phyloP scores from a whole-genome alignment of 2,113 vertebrate species.

The Microtus oregoni region DNA sequence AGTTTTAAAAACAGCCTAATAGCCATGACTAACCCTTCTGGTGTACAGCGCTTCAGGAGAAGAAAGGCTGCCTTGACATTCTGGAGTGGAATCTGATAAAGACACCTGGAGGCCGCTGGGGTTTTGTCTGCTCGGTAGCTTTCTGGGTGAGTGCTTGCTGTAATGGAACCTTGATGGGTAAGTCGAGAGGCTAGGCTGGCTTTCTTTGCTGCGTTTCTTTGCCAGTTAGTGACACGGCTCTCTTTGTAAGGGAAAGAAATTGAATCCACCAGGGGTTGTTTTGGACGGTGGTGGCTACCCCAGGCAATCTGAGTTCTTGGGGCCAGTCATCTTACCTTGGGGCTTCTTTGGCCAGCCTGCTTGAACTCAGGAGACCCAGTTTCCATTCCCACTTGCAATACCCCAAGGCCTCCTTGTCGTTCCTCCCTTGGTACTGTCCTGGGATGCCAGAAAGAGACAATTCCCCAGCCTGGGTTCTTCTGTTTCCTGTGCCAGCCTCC shows the following conservation, averaged over 20 bases:
- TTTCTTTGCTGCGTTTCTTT: not conserved
- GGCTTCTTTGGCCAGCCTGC: conserved; percentile 11
- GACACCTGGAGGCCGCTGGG: not conserved
- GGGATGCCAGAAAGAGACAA: not conserved
- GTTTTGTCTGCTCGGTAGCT: not conserved
- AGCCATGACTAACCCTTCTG: not conserved
- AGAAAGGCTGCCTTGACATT: not conserved
- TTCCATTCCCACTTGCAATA: not conserved
- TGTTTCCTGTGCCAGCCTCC: not conserved
- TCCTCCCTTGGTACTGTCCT: not conserved
- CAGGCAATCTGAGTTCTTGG: not conserved
- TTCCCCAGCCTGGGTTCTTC: not conserved
- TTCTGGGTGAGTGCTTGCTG: not conserved
- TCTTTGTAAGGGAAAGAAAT: conserved; percentile 61
- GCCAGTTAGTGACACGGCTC: conserved; percentile 39
- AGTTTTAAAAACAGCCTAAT: not conserved
- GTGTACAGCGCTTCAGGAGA: not conserved
- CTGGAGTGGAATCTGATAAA: not conserved
- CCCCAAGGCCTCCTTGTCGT: not conserved
- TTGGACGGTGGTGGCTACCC: not conserved
- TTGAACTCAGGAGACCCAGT: conserved; percentile 46
- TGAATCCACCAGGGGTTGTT: not conserved
- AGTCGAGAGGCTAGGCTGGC: not conserved
- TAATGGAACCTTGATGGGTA: not conserved
- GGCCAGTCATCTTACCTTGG: conserved; percentile 19